Percentiles rank a stretch among this genome's conserved stretches.
Conservation (phyloP, 2,888 invertebrate species). For the Caenorhabditis sulstoni region DNA sequence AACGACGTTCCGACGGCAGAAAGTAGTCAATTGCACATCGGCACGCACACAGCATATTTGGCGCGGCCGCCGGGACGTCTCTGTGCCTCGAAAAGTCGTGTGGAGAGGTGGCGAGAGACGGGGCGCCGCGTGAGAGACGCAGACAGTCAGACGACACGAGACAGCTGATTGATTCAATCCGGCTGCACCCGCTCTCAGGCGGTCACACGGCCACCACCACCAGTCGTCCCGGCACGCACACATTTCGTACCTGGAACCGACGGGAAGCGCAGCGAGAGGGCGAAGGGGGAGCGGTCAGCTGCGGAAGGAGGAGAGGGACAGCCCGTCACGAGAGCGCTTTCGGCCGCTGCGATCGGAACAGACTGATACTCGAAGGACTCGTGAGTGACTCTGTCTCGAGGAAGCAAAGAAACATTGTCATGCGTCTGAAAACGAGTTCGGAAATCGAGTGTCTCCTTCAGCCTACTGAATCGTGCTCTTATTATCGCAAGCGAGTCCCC, state of each 20-base stretch:
- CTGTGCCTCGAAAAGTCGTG: slow-evolving; percentile 42
- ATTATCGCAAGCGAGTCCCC: too few relatives aligned
- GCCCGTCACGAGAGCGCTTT: background rate
- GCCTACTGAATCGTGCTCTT: too few relatives aligned
- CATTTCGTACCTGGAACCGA: slow-evolving; percentile 50
- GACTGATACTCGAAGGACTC: background rate
- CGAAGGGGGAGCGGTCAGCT: background rate
- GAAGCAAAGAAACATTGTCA: background rate
- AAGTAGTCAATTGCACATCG: slow-evolving; percentile 30
- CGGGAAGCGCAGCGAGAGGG: background rate
- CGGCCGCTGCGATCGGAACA: background rate
- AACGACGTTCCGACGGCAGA: too few relatives aligned
- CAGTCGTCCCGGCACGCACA: slow-evolving; percentile 24
- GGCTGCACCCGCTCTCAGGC: slow-evolving; percentile 27
- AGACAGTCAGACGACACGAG: slow-evolving; percentile 10
- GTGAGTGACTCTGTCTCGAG: background rate
- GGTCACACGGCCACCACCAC: slow-evolving; percentile 17
- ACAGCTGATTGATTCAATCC: slow-evolving; percentile 55
- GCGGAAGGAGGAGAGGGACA: background rate
- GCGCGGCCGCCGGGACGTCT: background rate
- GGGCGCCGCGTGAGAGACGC: slow-evolving; percentile 19
- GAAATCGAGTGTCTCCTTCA: too few relatives aligned
- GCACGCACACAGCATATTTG: slow-evolving; percentile 3
- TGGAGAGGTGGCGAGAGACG: slow-evolving; percentile 11
- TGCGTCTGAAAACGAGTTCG: too few relatives aligned